Conservation (phyloP, 2,113 vertebrate species). For the Danio rerio region GRCz12tu NC_133179.1:18024501-18025000, state of each 20-base stretch:
- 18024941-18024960: background rate
- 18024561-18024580: slow-evolving; percentile 78
- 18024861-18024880: slow-evolving; percentile 44
- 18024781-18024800: slow-evolving; percentile 70
- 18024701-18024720: slow-evolving; percentile 80
- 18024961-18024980: background rate
- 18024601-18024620: slow-evolving; percentile 70
- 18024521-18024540: slow-evolving; percentile 74
- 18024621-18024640: slow-evolving; percentile 79
- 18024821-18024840: slow-evolving; percentile 43
- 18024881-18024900: slow-evolving; percentile 32
- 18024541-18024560: slow-evolving; percentile 74
- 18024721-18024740: slow-evolving; percentile 84
- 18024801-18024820: slow-evolving; percentile 47
- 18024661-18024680: slow-evolving; percentile 68
- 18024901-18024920: slow-evolving; percentile 29
- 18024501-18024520: slow-evolving; percentile 74
- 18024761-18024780: slow-evolving; percentile 79
- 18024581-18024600: slow-evolving; percentile 75
- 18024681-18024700: slow-evolving; percentile 78
- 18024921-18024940: slow-evolving; percentile 2
- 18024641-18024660: slow-evolving; percentile 82
- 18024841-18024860: slow-evolving; percentile 54
- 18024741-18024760: slow-evolving; percentile 74
- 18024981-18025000: background rate